phyloP scores from a whole-genome alignment of 2,797 vertebrate species.

The Falco peregrinus region DNA sequence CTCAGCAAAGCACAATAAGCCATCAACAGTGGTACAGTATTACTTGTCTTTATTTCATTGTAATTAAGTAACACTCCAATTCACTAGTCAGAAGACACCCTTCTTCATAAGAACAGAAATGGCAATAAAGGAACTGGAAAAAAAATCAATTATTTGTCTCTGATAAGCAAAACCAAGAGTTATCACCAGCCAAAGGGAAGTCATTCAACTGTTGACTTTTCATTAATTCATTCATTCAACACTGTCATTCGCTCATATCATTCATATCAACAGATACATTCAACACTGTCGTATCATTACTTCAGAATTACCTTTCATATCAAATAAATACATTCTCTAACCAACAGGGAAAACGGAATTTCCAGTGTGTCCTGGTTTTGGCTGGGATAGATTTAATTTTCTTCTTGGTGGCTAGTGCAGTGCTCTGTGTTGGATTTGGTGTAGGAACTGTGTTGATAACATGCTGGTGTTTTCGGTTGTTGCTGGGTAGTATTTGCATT shows the following conservation, averaged over 20 bases:
- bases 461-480: too few species aligned
- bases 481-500: too few species aligned
- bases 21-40: not conserved
- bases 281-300: not conserved
- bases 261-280: too few species aligned
- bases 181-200: not conserved
- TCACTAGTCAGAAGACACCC: not conserved
- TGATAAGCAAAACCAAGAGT: not conserved
- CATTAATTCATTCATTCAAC: too few species aligned
- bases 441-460: too few species aligned
- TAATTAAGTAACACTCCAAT: not conserved
- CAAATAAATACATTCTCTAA: not conserved
- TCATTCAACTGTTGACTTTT: not conserved
- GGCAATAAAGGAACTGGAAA: not conserved
- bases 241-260: too few species aligned
- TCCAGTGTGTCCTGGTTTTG: not conserved
- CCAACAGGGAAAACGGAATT: not conserved
- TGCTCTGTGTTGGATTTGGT: too few species aligned
- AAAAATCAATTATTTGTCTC: not conserved
- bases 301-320: not conserved
- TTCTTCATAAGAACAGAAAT: not conserved
- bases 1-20: not conserved
- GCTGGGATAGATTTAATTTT: too few species aligned
- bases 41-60: not conserved
- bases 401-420: too few species aligned